phyloP scores from a whole-genome alignment of 2,888 invertebrate genomes.

The Strigamia transsilvanica region DNA sequence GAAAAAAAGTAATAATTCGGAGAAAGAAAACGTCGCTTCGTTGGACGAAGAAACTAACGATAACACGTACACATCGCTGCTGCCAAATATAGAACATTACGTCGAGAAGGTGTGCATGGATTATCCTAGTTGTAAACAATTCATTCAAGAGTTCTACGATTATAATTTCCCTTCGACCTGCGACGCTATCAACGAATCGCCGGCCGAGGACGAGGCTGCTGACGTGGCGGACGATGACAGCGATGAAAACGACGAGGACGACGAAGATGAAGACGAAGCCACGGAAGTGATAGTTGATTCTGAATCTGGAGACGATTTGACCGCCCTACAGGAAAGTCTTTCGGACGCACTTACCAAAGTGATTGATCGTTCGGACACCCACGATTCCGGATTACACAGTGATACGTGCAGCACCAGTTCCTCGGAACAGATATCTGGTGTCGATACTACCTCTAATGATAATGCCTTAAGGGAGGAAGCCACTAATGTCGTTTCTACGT shows the following conservation, averaged over 20 bases:
- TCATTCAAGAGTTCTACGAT: constrained; percentile 67
- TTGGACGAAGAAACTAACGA: constrained; percentile 39
- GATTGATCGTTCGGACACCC: constrained; percentile 51
- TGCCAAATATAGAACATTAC: constrained; percentile 73
- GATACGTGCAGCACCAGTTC: constrained; percentile 51
- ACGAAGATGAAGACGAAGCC: constrained; percentile 56
- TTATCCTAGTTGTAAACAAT: constrained; percentile 74
- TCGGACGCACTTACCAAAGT: constrained; percentile 50
- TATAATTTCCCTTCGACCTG: constrained; percentile 56
- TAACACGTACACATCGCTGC: constrained; percentile 54
- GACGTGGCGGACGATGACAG: constrained; percentile 52
- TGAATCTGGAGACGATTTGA: constrained; percentile 52
- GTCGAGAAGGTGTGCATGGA: constrained; percentile 76
- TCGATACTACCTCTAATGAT: neutral
- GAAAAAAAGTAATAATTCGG: constrained; percentile 34
- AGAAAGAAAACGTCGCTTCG: constrained; percentile 8
- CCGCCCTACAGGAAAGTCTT: constrained; percentile 53
- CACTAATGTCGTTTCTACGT: neutral
- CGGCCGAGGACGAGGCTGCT: constrained; percentile 55
- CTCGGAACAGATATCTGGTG: neutral
- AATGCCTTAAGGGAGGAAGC: constrained; percentile 25
- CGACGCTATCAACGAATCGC: constrained; percentile 46
- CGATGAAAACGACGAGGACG: constrained; percentile 57
- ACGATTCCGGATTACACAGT: constrained; percentile 52
- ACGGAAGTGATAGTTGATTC: constrained; percentile 56